Evolutionary conservation across 2,113 vertebrate species (phyloP), one percentile per base, ranked within the genome.

Genomic region (Scopus umbretta): DNA sequence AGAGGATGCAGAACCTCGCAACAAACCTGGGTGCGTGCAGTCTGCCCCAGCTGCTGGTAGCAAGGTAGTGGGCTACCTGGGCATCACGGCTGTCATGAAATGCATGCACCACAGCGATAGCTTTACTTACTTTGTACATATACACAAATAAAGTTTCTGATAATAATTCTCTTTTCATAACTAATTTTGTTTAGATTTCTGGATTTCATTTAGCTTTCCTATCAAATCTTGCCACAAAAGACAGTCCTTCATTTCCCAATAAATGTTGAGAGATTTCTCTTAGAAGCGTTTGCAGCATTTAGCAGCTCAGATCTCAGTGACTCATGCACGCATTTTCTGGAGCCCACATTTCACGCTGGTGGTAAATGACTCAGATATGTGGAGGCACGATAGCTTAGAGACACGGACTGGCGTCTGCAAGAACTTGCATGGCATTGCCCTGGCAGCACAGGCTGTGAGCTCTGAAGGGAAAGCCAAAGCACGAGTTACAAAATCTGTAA

Each of bases 61-160:
- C 52, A 8, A 7, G 21, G 20, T 1, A 13, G 4, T 4, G 47
- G 42, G 42, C 23, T 43, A 26, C 11, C 17, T 1, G 2, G 36
- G 1, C 10, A 1, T 5, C 1, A 0, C 1, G 4, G 34, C 0
- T 38, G 49, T 22, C 38, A 7, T n/a, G 49, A 76, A 75, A 36
- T 0, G 0, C 59, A 30, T 1, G 0, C 7, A 7, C 32, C 53
- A 16, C 42, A 34, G 59, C 0, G 0, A 32, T 1, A 42, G 45
- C 0, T 26, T 6, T 2, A 32, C 14, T 0, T 2, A 6, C 9
- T 68, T 16, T 21, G 36, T 42, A 45, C 14, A 2, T 4, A 21
- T 2, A 23, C 7, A 21, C 61, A 63, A 95, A 70, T 10, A 45
- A 61, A 8, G 38, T 17, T n/a, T 29, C 66, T 68, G 13, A 5